Percentiles rank a stretch among this genome's conserved stretches.
Evolutionary conservation across 1,140 invertebrate genomes (phyloP).

Genomic region (Drosophila prosaltans): DNA sequence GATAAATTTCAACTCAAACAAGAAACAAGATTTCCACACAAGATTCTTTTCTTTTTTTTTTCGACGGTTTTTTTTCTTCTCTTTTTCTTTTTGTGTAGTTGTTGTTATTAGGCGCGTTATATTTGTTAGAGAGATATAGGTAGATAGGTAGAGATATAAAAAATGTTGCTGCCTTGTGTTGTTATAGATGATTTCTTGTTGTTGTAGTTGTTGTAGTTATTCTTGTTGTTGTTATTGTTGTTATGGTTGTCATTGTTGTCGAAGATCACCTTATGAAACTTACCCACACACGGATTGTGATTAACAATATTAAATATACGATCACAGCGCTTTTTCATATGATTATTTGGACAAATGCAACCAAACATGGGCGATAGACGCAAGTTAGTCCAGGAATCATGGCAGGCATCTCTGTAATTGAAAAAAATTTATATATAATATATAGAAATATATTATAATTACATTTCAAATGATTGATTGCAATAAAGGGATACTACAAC

Average conservation of each 20-base stretch:
- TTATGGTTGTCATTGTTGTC: conserved; percentile 27
- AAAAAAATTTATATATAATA: too few relatives aligned
- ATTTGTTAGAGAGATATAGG: not conserved
- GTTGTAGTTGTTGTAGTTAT: conserved; percentile 34
- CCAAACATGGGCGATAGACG: conserved; percentile 93
- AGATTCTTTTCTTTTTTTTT: conserved; percentile 30
- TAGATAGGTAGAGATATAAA: not conserved
- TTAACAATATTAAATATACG: conserved; percentile 93
- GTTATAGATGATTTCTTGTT: conserved; percentile 35
- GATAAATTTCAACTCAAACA: not conserved
- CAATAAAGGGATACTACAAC: too few relatives aligned
- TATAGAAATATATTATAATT: too few relatives aligned
- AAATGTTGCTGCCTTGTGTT: conserved; percentile 20
- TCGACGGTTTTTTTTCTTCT: conserved; percentile 34
- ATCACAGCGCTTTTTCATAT: conserved; percentile 93
- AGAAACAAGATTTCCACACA: conserved; percentile 43
- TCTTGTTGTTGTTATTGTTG: conserved; percentile 25
- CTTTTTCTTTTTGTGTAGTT: conserved; percentile 36
- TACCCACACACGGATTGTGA: conserved; percentile 95
- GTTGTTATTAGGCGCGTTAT: conserved; percentile 20
- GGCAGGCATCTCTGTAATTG: conserved; percentile 88
- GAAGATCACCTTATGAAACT: conserved; percentile 84
- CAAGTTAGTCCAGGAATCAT: conserved; percentile 92
- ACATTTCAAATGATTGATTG: too few relatives aligned
- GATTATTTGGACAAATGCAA: conserved; percentile 94